A percentile compares a stretch with the other conserved stretches of the same genome.
Evolutionary conservation across 2,797 vertebrate species (phyloP).

Genomic region (Aotus griseimembra): DNA sequence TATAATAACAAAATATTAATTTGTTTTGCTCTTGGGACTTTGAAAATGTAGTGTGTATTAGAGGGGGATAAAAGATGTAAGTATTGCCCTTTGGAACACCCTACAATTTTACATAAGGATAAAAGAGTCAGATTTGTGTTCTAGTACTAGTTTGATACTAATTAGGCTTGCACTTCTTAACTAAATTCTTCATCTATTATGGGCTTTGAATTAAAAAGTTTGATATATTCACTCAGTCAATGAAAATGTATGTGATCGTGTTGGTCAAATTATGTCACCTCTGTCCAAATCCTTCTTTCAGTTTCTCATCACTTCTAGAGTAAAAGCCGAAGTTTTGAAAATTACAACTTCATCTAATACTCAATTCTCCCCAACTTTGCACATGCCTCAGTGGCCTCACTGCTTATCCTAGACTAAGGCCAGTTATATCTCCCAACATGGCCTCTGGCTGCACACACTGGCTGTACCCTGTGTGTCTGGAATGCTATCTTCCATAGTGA

Average conservation of each 20-base stretch:
- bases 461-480: not conserved
- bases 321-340: not conserved
- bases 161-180: not conserved
- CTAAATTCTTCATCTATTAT: not conserved
- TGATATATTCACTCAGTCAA: not conserved
- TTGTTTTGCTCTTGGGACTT: not conserved
- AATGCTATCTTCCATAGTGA: not conserved
- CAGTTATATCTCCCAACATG: not conserved
- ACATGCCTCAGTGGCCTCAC: not conserved
- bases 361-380: not conserved
- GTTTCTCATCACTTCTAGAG: not conserved
- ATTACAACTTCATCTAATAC: too few species aligned
- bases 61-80: not conserved
- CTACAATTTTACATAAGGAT: not conserved
- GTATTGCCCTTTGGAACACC: not conserved
- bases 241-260: not conserved
- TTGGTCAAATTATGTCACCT: not conserved
- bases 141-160: not conserved
- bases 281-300: not conserved
- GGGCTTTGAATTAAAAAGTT: not conserved
- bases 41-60: not conserved
- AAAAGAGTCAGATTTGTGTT: not conserved
- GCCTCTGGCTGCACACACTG: rapidly evolving
- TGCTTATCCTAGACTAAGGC: not conserved
- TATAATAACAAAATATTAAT: conserved; percentile 12